These are phyloP conservation scores for Neoscelio sp. DNA, from an alignment of 2,888 invertebrate species.

Conservation along the genomic window DNA sequence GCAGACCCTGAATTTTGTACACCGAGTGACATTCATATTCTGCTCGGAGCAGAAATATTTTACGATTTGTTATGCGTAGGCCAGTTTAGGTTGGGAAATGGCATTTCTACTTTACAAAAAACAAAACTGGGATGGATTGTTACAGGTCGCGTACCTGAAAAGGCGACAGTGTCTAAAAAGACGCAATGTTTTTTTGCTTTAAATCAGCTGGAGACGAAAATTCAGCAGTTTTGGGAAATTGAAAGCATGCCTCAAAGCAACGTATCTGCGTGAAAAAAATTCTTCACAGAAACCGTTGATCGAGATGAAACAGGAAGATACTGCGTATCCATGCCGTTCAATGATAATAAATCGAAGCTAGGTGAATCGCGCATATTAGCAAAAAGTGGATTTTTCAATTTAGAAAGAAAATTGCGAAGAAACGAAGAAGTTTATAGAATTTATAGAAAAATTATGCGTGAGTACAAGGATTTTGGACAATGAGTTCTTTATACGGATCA, in stretches of 20 bases:
- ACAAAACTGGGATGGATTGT: conserved; percentile 41
- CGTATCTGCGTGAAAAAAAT: conserved; percentile 1
- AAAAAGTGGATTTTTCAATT: not conserved
- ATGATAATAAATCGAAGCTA: not conserved
- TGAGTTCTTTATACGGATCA: too few relatives aligned
- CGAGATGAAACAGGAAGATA: conserved; percentile 16
- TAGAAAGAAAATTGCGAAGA: not conserved
- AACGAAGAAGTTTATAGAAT: not conserved
- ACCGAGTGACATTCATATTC: not conserved
- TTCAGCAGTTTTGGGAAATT: conserved; percentile 19
- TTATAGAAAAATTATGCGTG: not conserved
- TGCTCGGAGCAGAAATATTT: conserved; percentile 33
- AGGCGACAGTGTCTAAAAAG: not conserved
- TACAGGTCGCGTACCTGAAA: conserved; percentile 2
- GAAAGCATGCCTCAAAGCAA: not conserved
- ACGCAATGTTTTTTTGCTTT: not conserved
- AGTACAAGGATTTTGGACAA: too few relatives aligned
- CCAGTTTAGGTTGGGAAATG: conserved; percentile 5
- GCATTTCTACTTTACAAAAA: conserved; percentile 10
- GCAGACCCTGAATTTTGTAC: conserved; percentile 22
- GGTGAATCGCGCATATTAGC: conserved; percentile 8
- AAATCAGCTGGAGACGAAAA: not conserved
- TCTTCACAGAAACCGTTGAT: not conserved
- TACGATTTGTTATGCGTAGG: conserved; percentile 30
- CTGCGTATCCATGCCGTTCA: conserved; percentile 8